Evolutionary conservation across 2,113 vertebrate genomes (phyloP), one percentile per base, ranked within the genome.

Genomic region (Loxodonta africana): DNA sequence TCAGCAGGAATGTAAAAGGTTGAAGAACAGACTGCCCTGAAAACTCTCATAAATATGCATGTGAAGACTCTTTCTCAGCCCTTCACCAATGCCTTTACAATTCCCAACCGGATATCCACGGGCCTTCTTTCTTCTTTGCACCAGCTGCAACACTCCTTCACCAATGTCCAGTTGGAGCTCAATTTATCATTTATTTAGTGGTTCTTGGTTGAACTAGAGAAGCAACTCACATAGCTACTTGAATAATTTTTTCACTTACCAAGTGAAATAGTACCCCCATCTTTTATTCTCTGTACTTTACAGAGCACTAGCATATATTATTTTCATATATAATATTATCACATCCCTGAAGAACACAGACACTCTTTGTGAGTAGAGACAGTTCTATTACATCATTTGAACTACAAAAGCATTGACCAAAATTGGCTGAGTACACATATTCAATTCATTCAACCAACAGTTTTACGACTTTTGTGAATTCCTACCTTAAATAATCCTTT

Each of bases 401-500:
- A 57, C 48, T 74, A 41, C 7, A 78, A 80, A 69, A 53, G 1
- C 73, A 73, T 41, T 15, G 26, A 46, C 14, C 17, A 41, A 96
- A 85, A 48, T 46, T 51, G 33, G 69, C 0, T 46, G 46, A 81
- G 11, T 71, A 28, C 44, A 90, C 33, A 62, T 65, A 14, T 9
- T 41, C 8, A 62, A 37, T 69, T 53, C n/a, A 73, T 82, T 93
- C 44, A 94, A 21, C 4, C 44, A 96, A 89, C 12, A 63, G 88
- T 85, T 71, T 84, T 17, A 53, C 37, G 14, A 41, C 14, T 23
- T 91, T 89, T 37, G 67, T 60, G 23, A 92, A 73, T 92, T 77
- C 44, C 60, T 88, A 78, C 21, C 69, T 81, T 78, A 92, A 95
- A 23, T 94, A 44, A 81, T 67, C 26, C 8, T 90, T 67, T 65